Base-by-base conservation (phyloP, 2,888 invertebrate species). In the Acleris sparsana region DNA sequence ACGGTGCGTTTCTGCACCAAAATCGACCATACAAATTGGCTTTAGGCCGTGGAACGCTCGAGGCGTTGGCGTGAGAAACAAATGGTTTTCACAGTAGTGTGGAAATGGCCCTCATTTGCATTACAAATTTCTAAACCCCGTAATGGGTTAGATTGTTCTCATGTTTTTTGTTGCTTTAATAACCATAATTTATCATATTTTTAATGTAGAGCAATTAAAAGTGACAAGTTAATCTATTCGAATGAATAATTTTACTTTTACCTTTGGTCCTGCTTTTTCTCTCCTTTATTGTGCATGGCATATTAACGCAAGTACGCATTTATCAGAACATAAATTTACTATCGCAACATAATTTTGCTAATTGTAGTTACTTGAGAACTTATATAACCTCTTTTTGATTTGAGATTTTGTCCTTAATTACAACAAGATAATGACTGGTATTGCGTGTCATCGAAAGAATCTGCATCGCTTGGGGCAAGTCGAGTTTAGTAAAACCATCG, bases 81-180 rank as follows among this genome's bases (percentile, higher is more conserved):
- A 64, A 72, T 73, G 69, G 76, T 82, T 77, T 83, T 80, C 78
- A 78, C 74, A 71, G 71, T 73, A 77, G 79, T 80, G 79, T 82
- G 78, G 81, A 83, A 83, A 84, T 82, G 72, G 77, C 75, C 71
- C 76, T 74, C 68, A 80, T 81, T 80, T 77, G 69, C 78, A 76
- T 80, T 78, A 71, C 53, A 69, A 75, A 76, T 79, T 78, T 79
- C 80, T 80, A 77, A 74, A 78, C 78, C 77, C 77, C 73, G 69
- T 69, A 74, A 72, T 72, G 68, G 66, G 70, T 67, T 67, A 44
- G 39, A 61, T 56, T 65, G 64, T 72, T 69, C 63, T 70, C 69
- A 63, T 70, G 53, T 53, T 65, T 62, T 68, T 71, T 68, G 65
- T 65, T 68, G 49, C 53, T 53, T 63, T 63, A 52, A 66, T 57